Conservation (phyloP, 2,888 invertebrate species). For the Lordiphosa fenestrarum region DNA sequence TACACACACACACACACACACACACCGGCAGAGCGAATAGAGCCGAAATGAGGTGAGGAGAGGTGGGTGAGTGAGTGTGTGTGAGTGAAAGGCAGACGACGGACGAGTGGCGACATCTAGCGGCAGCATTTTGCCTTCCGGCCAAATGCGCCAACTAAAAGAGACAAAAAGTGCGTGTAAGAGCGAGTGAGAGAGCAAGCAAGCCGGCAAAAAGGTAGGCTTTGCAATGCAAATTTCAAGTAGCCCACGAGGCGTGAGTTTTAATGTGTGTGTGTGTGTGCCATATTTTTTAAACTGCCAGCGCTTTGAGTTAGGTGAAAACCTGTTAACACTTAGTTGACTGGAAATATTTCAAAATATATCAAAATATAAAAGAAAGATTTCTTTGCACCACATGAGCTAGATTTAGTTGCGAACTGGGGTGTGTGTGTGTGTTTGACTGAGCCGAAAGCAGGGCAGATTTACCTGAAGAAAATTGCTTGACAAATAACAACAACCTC, state of each 20-base stretch:
- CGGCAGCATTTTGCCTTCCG: constrained; percentile 36
- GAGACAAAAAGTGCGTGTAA: background rate
- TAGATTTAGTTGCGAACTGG: too few species aligned
- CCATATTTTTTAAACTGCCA: constrained; percentile 12
- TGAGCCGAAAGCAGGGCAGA: too few species aligned
- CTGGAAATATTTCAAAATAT: too few species aligned
- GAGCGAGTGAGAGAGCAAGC: background rate
- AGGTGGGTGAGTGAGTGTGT: background rate
- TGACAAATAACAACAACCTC: too few species aligned
- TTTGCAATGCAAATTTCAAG: constrained; percentile 37
- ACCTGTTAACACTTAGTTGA: too few species aligned
- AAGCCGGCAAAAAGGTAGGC: constrained; percentile 3
- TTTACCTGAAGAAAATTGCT: too few species aligned
- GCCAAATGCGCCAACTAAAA: constrained; percentile 21
- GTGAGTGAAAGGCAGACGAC: background rate
- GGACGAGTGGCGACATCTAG: constrained; percentile 15
- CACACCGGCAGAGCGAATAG: background rate
- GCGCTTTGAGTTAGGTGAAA: constrained; percentile 1
- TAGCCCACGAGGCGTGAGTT: constrained; percentile 14
- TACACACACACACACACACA: too few species aligned
- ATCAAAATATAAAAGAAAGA: too few species aligned
- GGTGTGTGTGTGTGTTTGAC: too few species aligned
- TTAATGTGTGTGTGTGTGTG: constrained; percentile 1
- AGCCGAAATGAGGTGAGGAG: background rate
- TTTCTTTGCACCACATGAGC: too few species aligned